Evolutionary conservation across 2,888 invertebrate species (phyloP), one percentile per base, ranked within the genome.

Genomic region (Tinea trinotella): DNA sequence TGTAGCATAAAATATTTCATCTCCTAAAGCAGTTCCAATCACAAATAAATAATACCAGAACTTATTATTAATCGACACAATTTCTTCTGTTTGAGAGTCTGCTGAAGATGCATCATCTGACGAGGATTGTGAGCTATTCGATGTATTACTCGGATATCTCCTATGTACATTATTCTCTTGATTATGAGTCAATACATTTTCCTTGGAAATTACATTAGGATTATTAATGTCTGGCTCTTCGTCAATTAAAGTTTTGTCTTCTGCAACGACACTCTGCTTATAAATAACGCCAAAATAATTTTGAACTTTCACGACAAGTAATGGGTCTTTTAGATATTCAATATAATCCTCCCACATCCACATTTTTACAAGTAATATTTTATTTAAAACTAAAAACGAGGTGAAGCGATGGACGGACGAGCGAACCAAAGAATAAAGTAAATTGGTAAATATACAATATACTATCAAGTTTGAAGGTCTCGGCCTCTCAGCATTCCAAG

Each of bases 1-100:
- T n/a, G 91, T 88, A 1, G 93, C 91, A 76, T 97, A 97, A 75
- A 97, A 97, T 58, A 93, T 87, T 81, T 97, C 97, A 78, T 97
- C 96, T 0, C 97, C 97, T 15, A 97, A 78, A 57, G 92, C 92
- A 0, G 96, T 95, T 13, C 96, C 96, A 67, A 96, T 88, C 15
- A 90, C 76, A 73, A 97, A 97, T 58, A 96, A 67, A 72, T 93
- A 94, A 78, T 94, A 94, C 92, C 96, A 94, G 67, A 93, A 92
- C 65, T 88, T 89, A 72, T 93, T 94, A 49, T 86, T 88, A 55
- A 94, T 88, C 49, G 81, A 76, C 53, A 76, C 77, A 2, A 79
- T 65, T 36, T 78, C 76, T 1, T 78, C 76, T 57, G 74, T 71
- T 0, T 59, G 62, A 3, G 68, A 66, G 10, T 74, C 74, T 49